Base-by-base conservation (phyloP, 2,797 vertebrate species). In the Merluccius polli region DNA sequence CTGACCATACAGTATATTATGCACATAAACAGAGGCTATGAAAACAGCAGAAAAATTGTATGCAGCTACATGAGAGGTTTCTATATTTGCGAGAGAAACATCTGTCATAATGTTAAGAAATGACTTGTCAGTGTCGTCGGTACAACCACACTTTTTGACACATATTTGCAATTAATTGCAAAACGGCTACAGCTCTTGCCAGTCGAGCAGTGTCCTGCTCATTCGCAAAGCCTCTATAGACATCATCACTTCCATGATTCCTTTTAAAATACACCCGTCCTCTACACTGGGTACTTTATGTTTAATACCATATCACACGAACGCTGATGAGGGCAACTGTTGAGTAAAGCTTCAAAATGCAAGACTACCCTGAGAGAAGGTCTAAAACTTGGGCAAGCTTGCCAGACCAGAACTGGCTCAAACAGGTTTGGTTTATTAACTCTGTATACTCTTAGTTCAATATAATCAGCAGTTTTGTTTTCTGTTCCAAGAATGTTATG, bases 351-450 rank as follows among this genome's bases (percentile, higher is more conserved):
- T 94, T 93, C 91, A 91, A 92, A 89, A 94, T 93, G 92, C 91
- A 91, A 92, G 93, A 93, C 93, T 94, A 94, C 93, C 94, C 94
- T 94, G 94, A 95, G 93, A 94, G 90, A 94, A 94, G 90, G 86
- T 93, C 92, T 93, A 94, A 90, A 93, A 93, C 48, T 81, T 91
- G 94, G 93, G 92, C 92, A 90, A 93, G 93, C 93, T 91, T 91
- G 89, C 90, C 92, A 93, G 91, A 94, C 86, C 84, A 89, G 84
- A 90, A 90, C 91, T 93, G 92, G 92, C 92, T 92, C 86, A 82
- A 87, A 89, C 89, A 91, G 89, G 93, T 92, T 93, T 93, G 91
- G 90, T 94, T 93, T 87, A 93, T 93, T 94, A 94, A 93, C 94
- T 93, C 92, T 94, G 92, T 94, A 94, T 92, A 94, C 90, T 94